Evolutionary conservation across 2,113 vertebrate genomes (phyloP), one percentile per base, ranked within the genome.

Genomic region (Galeopterus variegatus): DNA sequence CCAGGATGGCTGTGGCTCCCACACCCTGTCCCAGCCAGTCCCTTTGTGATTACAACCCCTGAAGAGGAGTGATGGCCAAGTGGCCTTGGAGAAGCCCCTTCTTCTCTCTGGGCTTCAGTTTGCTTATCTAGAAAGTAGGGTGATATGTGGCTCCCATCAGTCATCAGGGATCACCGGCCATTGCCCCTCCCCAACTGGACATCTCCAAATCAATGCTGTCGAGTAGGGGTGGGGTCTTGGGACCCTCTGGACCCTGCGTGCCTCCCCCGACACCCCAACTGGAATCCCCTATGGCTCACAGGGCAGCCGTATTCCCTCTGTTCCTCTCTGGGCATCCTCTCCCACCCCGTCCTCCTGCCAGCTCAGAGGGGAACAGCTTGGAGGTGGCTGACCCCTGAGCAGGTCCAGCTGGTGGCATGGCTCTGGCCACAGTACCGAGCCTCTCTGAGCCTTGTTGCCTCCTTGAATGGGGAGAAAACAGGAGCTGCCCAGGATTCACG

Each of bases 341-440:
- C 9, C 28, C 0, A 56, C 56, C 19, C 60, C 2, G 2, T 54
- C 48, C 48, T 62, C 72, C 72, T 7, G 17, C 48, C 8, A 2
- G 48, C 75, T 33, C 62, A 4, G 31, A 52, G 52, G n/a, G n/a
- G 9, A 18, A 26, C 24, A 11, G 52, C n/a, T 72, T 1, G 0
- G 33, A 64, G 26, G 18, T 28, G 12, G 7, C 24, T 5, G 14
- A 41, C 77, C 33, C n/a, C n/a, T 14, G 48, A 23, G 52, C 52
- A 36, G 58, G 77, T 11, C 33, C 33, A 15, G 56, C 81, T 65
- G 18, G 41, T 0, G 1, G 17, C 17, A 1, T 5, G 28, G 1
- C 26, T n/a, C 56, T 1, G 15, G 58, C 4, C 13, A 21, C 23
- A 23, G 6, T 10, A 23, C n/a, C 3, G 8, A 3, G 15, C 58